These are phyloP conservation scores for Meteorus sp. DNA, from an alignment of 1,140 invertebrate genomes.

Conservation along the genomic window DNA sequence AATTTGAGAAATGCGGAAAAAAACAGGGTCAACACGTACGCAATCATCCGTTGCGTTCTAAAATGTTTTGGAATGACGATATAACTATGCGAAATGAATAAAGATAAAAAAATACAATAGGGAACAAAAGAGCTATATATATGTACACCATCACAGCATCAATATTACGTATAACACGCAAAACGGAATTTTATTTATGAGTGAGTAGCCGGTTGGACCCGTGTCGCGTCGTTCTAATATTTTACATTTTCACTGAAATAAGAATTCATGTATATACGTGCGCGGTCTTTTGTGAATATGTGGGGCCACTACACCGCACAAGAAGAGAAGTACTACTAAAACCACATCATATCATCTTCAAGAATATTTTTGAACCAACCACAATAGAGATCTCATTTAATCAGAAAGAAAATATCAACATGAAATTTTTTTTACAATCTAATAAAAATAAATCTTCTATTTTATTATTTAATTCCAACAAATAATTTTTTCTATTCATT, in stretches of 20 bases:
- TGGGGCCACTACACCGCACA: too few species aligned
- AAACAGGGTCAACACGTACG: background rate
- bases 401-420: background rate
- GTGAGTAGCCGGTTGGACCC: conserved; percentile 28
- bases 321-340: background rate
- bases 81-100: conserved; percentile 50
- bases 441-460: background rate
- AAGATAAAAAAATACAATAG: conserved; percentile 42
- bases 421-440: background rate
- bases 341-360: background rate
- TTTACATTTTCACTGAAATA: conserved; percentile 50
- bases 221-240: conserved; percentile 41
- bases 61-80: conserved; percentile 30
- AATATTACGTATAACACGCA: conserved; percentile 47
- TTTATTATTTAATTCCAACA: background rate
- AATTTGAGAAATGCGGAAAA: background rate
- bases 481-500: conserved; percentile 2
- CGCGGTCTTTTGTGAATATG: background rate
- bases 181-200: conserved; percentile 50
- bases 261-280: conserved; percentile 41
- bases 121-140: too few species aligned
- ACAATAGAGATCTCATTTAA: background rate
- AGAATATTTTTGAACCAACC: background rate
- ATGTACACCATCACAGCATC: conserved; percentile 27
- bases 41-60: background rate